Evolutionary conservation across 1,140 invertebrate genomes (phyloP).

Genomic region (Zophobas morio): DNA sequence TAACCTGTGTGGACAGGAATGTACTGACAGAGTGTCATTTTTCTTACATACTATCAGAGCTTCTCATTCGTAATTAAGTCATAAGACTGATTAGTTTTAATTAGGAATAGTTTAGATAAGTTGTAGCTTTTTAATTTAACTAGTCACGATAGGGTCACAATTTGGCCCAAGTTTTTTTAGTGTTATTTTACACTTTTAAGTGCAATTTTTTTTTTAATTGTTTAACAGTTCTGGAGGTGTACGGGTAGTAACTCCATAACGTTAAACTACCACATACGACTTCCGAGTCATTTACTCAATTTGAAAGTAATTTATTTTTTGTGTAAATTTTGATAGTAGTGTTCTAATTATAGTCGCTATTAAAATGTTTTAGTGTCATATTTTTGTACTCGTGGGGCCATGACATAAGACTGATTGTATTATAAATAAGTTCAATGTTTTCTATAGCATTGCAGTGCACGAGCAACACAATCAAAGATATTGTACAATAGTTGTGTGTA

Average conservation of each 20-base stretch:
- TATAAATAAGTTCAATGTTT: constrained; percentile 42
- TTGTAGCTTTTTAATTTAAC: constrained; percentile 31
- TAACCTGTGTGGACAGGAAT: constrained; percentile 92
- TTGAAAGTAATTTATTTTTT: constrained; percentile 21
- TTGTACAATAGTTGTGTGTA: constrained; percentile 49
- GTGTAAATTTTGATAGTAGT: constrained; percentile 13
- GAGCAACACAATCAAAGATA: constrained; percentile 44
- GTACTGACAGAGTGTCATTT: constrained; percentile 87
- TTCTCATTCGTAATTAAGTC: constrained; percentile 77
- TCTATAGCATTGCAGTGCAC: constrained; percentile 25
- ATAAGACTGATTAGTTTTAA: constrained; percentile 45
- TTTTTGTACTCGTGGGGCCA: constrained; percentile 45
- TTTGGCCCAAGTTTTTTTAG: neutral
- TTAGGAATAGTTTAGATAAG: neutral
- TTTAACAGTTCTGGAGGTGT: constrained; percentile 18
- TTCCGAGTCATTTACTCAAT: neutral
- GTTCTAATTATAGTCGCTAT: neutral
- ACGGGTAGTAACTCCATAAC: constrained; percentile 23
- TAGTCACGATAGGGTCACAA: constrained; percentile 42
- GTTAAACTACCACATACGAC: neutral
- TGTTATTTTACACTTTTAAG: constrained; percentile 28
- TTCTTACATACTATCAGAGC: constrained; percentile 92
- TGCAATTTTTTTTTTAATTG: constrained; percentile 27
- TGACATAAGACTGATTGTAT: constrained; percentile 48
- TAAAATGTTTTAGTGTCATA: constrained; percentile 33